A percentile compares a stretch with the other conserved stretches of the same genome.
These are phyloP conservation scores for Lophius piscatorius DNA, from an alignment of 2,113 vertebrate species.

Conservation along the genomic window DNA sequence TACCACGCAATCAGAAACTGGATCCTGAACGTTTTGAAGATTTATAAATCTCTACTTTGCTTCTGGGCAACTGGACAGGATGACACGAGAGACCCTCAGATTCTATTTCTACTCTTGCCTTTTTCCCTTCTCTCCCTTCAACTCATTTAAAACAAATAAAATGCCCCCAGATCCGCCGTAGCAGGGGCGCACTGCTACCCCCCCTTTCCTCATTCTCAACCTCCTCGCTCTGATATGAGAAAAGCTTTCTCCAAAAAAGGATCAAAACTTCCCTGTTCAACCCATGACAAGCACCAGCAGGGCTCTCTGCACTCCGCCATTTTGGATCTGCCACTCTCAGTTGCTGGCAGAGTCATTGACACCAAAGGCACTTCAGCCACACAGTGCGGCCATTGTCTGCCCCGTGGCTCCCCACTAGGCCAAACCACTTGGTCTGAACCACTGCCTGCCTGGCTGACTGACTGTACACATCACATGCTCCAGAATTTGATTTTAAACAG, in stretches of 20 bases:
- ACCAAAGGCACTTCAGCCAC: constrained; percentile 74
- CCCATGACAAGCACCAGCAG: constrained; percentile 65
- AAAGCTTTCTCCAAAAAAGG: constrained; percentile 56
- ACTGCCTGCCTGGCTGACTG: constrained; percentile 65
- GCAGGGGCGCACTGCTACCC: constrained; percentile 9
- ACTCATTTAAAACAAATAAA: constrained; percentile 38
- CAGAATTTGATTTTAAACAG: constrained; percentile 65
- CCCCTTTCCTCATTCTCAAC: not conserved
- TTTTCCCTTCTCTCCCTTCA: constrained; percentile 14
- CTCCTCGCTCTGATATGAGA: constrained; percentile 33
- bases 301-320: constrained; percentile 69
- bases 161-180: constrained; percentile 38
- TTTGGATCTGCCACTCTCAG: constrained; percentile 77
- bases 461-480: constrained; percentile 65
- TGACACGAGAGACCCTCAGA: constrained; percentile 18
- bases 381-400: constrained; percentile 75
- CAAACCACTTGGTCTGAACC: constrained; percentile 76
- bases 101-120: constrained; percentile 8
- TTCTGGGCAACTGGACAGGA: constrained; percentile 44
- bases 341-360: constrained; percentile 74
- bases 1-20: constrained; percentile 32
- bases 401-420: constrained; percentile 68
- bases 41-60: constrained; percentile 31
- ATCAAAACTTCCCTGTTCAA: constrained; percentile 57
- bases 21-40: constrained; percentile 16